Evolutionary conservation across 2,113 vertebrate genomes (phyloP), one percentile per base, ranked within the genome.

Genomic region (Lamprologus speciosus): DNA sequence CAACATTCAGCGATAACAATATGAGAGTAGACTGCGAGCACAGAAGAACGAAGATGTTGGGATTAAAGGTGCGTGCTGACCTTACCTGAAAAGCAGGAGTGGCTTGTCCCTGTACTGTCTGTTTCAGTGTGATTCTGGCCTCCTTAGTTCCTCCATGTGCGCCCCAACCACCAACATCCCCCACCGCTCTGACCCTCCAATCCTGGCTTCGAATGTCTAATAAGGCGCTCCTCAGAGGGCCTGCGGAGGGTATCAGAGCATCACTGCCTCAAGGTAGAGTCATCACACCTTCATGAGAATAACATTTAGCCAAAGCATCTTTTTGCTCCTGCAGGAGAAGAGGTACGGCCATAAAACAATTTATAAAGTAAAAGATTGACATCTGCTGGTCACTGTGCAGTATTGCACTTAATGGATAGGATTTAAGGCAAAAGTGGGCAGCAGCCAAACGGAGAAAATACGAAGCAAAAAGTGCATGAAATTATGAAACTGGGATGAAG

Each of bases 21-120:
- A 84, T n/a, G 47, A 78, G 4, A 51, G 86, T 6, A 86, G 14
- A 47, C 4, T 2, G 21, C 78, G n/a, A 88, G 14, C 58, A 83
- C n/a, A 51, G 13, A 81, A 11, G 35, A 54, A 57, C 2, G 58
- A 33, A 8, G 19, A 2, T 35, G 4, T 31, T 28, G 7, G 4
- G 26, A 54, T 40, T 50, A 3, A 42, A 26, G 31, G 7, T 37
- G 9, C 4, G 7, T 1, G 55, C n/a, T 42, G 9, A 80, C n/a
- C 21, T 89, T 42, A 96, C 96, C 91, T 96, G 95, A 50, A 96
- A 88, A 4, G 37, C 42, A 6, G 95, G 94, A 45, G 9, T 91
- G 14, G 50, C 31, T 21, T 87, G 51, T 54, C 89, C 90, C 13
- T 80, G 83, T 4, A 75, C 6, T 1, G 50, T 93, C 58, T 95